Evolutionary conservation across 2,888 invertebrate species (phyloP), one percentile per base, ranked within the genome.

Genomic region (Eucriotettix oculatus): DNA sequence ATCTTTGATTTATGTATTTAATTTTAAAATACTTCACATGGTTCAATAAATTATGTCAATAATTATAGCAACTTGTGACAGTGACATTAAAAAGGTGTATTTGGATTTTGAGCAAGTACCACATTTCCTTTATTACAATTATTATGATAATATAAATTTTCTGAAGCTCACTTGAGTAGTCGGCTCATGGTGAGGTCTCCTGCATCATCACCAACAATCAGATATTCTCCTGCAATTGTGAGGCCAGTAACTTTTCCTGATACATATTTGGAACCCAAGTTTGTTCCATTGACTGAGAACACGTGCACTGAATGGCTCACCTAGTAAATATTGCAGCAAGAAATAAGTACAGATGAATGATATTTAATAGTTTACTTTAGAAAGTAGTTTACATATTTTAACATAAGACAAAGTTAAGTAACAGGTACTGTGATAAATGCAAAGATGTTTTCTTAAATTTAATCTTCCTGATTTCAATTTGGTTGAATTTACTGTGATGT

Each of bases 171-270:
- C 62, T 76, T 76, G 63, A 75, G 71, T 10, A 77, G 67, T 54
- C 76, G 71, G 64, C 76, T 76, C 67, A 78, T 72, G n/a, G 77
- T 78, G 60, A 78, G 73, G 66, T 78, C 77, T 57, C 78, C 78
- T 14, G 77, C 77, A 69, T 78, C 77, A 63, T 78, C 78, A 52
- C 75, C 76, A 52, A 77, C 75, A 42, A 77, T 73, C 14, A 78
- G 67, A 66, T 72, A 73, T 66, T 77, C 77, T 17, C 74, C 74
- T 60, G 75, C 74, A 16, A 75, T 73, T 54, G 73, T 71, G 56
- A 78, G 64, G 12, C 77, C 76, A 1, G 78, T 78, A 3, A 78
- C 77, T 63, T 75, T 70, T 9, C 76, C 77, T 1, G 76, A 74
- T 1, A 77, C 75, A 63, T 76, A 76, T 65, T 77, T 76, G 42